Conservation (phyloP, 2,797 vertebrate genomes). For the Cossypha polioptera region DNA sequence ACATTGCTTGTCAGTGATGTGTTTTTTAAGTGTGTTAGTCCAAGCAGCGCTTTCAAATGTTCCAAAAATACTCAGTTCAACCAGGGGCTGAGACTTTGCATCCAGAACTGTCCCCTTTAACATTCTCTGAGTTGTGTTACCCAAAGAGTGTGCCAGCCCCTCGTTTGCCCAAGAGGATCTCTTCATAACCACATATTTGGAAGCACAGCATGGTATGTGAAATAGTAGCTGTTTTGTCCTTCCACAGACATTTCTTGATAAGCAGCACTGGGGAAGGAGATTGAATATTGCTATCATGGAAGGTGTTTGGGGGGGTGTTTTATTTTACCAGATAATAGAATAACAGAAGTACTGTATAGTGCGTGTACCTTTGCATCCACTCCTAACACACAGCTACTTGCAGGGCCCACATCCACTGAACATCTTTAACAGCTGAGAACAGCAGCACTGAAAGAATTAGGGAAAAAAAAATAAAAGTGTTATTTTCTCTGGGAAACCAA, state of each 20-base stretch:
- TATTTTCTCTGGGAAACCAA: not conserved
- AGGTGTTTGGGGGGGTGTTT: not conserved
- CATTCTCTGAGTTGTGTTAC: not conserved
- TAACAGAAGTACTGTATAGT: not conserved
- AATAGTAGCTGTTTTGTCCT: not conserved
- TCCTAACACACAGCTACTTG: fast-evolving
- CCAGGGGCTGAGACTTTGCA: not conserved
- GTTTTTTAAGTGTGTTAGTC: not conserved
- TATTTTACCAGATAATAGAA: not conserved
- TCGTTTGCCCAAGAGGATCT: fast-evolving
- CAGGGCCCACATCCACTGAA: not conserved
- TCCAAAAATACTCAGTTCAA: not conserved
- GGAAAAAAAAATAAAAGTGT: no score
- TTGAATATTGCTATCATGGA: not conserved
- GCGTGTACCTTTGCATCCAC: not conserved
- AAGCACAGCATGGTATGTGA: not conserved
- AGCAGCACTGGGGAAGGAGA: not conserved
- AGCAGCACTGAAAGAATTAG: not conserved
- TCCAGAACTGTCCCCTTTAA: not conserved
- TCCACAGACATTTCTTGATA: not conserved
- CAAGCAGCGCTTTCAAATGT: not conserved
- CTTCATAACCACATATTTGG: not conserved
- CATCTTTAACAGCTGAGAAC: not conserved
- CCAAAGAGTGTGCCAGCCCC: not conserved
- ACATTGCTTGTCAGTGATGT: not conserved